Evolutionary conservation across 2,888 invertebrate species (phyloP), one percentile per base, ranked within the genome.

Genomic region (Odontocolon sp.): DNA sequence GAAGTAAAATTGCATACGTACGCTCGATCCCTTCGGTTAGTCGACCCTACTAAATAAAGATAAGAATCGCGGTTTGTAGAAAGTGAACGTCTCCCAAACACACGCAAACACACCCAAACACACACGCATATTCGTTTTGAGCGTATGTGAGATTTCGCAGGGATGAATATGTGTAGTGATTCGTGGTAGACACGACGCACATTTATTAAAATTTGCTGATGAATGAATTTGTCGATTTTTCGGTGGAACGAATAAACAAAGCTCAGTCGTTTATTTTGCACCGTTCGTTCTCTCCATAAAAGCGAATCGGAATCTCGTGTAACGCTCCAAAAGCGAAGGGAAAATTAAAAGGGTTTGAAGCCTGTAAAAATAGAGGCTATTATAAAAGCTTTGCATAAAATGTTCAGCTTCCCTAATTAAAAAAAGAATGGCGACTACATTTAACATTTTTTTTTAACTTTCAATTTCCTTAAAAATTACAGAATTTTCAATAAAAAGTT

Each of bases 161-260:
- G n/a, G n/a, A n/a, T n/a, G 11, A 11, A 23, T 11, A 21, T 4
- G 8, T n/a, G 8, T 1, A 16, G 16, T 6, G 16, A 6, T 56
- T 11, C 56, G 33, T 8, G 14, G 42, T 16, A 16, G 26, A 23
- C 54, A 14, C 18, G 31, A 33, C 66, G 66, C 38, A 67, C 73
- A 66, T 79, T 70, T 70, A 73, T 79, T 79, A 77, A 79, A 77
- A 79, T 73, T 77, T 70, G 77, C 79, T 79, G 77, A 77, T 70
- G 70, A 79, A 77, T 70, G 73, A 73, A 73, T 76, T 77, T 36
- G 56, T 36, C 69, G 73, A 78, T 77, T 72, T 50, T 36, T 67
- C 61, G 21, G 21, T 26, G 23, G 18, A 23, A 8, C 14, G 31
- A 21, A 28, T 4, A n/a, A 23, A 47, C 23, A 26, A n/a, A 9